Conservation (phyloP, 2,797 vertebrate genomes). For the Graptemys geographica region DNA sequence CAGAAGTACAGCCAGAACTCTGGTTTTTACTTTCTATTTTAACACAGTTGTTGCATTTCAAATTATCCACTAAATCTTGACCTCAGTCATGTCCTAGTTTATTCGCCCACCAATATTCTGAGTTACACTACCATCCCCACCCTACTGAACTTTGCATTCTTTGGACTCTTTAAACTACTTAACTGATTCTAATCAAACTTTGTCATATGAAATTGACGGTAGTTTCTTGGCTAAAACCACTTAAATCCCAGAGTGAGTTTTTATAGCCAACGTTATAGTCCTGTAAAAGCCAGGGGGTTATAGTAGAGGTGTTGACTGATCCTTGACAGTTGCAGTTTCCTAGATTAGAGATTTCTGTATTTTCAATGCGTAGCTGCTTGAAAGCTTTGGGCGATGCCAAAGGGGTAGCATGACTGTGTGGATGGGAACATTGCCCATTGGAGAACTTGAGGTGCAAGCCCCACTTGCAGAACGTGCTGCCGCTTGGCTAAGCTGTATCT, state of each 20-base stretch:
- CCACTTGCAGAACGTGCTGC: neutral
- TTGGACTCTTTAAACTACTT: neutral
- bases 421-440: neutral
- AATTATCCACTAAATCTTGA: neutral
- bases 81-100: neutral
- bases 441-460: neutral
- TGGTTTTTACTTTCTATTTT: neutral
- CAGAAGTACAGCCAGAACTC: neutral
- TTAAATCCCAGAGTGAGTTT: neutral
- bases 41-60: neutral
- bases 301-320: neutral
- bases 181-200: neutral
- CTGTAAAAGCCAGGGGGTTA: neutral
- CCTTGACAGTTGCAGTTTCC: neutral
- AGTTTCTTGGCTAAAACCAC: neutral
- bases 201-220: neutral
- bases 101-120: neutral
- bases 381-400: neutral
- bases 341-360: neutral
- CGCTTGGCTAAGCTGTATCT: neutral
- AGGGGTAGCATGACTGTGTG: accelerated
- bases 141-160: too few species aligned
- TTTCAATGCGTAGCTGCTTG: neutral
- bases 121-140: neutral
- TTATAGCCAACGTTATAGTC: neutral